Conservation (phyloP, 2,113 vertebrate genomes). For the Chionis minor region DNA sequence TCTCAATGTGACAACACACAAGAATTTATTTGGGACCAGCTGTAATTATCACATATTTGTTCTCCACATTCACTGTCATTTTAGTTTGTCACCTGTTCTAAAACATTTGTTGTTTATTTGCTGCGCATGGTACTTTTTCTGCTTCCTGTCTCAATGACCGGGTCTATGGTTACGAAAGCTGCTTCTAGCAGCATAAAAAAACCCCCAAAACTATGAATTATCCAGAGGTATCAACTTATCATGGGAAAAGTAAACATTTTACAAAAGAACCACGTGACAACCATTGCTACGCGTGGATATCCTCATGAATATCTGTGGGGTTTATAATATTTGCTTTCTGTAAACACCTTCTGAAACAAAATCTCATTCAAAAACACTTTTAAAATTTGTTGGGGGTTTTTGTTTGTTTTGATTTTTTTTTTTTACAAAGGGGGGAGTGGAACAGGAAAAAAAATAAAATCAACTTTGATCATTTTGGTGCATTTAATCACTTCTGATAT, state of each 20-base stretch:
- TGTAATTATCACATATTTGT: not conserved
- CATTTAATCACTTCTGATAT: not conserved
- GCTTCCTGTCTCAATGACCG: not conserved
- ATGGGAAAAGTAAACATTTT: not conserved
- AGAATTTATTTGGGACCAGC: not conserved
- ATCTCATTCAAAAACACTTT: not conserved
- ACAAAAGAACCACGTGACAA: not conserved
- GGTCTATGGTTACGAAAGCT: not conserved
- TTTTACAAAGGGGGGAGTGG: accelerated
- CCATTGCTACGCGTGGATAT: not conserved
- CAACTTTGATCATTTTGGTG: not conserved
- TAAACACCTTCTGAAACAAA: not conserved
- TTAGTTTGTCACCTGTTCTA: not conserved
- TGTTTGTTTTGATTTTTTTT: not conserved
- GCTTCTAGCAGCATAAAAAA: not conserved
- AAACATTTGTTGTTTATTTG: not conserved
- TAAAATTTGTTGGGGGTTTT: not conserved
- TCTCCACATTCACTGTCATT: not conserved
- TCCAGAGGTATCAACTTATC: not conserved
- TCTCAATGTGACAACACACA: not conserved
- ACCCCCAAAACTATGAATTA: not conserved
- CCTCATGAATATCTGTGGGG: not conserved
- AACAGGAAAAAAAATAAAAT: not conserved
- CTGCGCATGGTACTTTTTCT: not conserved
- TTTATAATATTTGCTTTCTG: not conserved